Base-by-base conservation (phyloP, 2,113 vertebrate species). In the Mixornis gularis region DNA sequence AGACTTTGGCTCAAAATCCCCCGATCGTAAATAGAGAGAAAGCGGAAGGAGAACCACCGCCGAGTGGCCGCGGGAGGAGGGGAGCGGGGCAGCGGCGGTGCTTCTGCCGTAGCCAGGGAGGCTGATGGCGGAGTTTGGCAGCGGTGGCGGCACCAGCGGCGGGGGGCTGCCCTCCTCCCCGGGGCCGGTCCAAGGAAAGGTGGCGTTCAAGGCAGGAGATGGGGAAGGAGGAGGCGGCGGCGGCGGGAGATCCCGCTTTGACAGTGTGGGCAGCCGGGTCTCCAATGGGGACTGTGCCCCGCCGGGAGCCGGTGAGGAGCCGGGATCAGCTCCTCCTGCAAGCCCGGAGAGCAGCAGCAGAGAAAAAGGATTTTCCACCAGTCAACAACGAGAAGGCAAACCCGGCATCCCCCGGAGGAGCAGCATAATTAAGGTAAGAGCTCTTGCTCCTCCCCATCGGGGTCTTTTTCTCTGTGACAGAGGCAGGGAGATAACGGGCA, bases 391-490 rank as follows among this genome's bases (percentile, higher is more conserved):
- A 85, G 98, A 99, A 26, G 95, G 91, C 97, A 99, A 98, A 81
- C 66, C 97, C 27, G 98, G 99, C 83, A 98, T 99, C 92, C 99
- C 98, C 74, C 98, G 98, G 87, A 97, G 98, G 96, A 99, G 98
- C 97, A 99, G 99, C 97, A 98, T 99, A 95, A 99, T 99, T 94
- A 99, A 99, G 98, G 99, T 99, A 98, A 97, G 95, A 65, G 41
- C 86, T 19, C 52, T 76, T 30, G 90, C 84, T 73, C 87, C 92
- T 83, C 83, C 89, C 79, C 22, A 20, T 49, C 29, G 58, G 79
- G 93, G 71, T 85, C 89, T 52, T 43, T 73, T 40, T 70, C 70
- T 34, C 27, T 32, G 77, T 93, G 90, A 13, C 56, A 58, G 52
- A 27, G 60, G 55, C 36, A 15, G 19, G n/a, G 69, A 46, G 72